Conservation (phyloP, 2,888 invertebrate genomes). For the Synergus itoensis region DNA sequence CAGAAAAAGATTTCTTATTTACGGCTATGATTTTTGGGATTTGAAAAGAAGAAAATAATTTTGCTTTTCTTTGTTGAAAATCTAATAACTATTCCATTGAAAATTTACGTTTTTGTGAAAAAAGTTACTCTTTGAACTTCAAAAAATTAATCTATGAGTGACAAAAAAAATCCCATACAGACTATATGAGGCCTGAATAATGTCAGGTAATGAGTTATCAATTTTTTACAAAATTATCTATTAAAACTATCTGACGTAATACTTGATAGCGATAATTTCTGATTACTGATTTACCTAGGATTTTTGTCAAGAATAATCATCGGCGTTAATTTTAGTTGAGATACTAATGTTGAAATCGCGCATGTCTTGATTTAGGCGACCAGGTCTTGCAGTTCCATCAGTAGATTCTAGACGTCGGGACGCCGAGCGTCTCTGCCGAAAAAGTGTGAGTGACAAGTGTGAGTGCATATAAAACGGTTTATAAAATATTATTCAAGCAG, state of each 20-base stretch:
- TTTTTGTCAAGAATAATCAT: constrained; percentile 6
- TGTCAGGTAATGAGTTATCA: not conserved
- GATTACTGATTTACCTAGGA: constrained; percentile 19
- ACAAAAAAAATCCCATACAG: not conserved
- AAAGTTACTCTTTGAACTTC: too few species aligned
- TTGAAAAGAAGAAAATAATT: too few species aligned
- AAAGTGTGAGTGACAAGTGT: constrained; percentile 37
- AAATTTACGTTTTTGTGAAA: too few species aligned
- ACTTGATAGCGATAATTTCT: not conserved
- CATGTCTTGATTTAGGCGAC: constrained; percentile 61
- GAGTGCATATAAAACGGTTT: constrained; percentile 41
- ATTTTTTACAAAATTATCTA: not conserved
- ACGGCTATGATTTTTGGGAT: too few species aligned
- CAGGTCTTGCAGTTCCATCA: constrained; percentile 54
- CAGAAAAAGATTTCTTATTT: not conserved
- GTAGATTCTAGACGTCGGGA: constrained; percentile 64
- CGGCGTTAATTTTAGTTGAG: constrained; percentile 39
- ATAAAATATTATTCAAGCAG: constrained; percentile 5
- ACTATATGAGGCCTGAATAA: not conserved
- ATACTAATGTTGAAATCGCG: constrained; percentile 55
- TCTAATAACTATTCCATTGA: too few species aligned
- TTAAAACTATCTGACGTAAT: not conserved
- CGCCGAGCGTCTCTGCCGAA: constrained; percentile 57
- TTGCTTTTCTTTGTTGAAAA: too few species aligned
- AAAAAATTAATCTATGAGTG: too few species aligned